Percentiles rank a stretch among this genome's conserved stretches.
These are phyloP conservation scores for Sipha maydis DNA, from an alignment of 2,888 invertebrate species.

Conservation along the genomic window DNA sequence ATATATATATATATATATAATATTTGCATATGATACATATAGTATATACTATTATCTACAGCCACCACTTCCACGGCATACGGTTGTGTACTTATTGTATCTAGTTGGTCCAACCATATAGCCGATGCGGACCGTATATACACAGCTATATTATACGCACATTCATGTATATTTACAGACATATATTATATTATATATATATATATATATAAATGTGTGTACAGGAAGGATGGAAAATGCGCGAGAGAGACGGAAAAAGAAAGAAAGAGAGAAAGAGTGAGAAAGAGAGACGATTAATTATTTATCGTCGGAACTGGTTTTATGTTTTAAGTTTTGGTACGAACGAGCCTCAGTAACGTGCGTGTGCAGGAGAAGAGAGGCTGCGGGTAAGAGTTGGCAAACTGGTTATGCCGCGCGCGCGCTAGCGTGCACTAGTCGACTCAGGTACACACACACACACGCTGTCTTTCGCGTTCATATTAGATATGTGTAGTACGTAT, in stretches of 20 bases:
- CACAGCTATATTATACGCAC: background rate
- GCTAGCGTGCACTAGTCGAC: background rate
- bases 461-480: conserved; percentile 39
- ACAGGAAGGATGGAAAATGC: conserved; percentile 28
- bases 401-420: conserved; percentile 57
- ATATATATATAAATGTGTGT: background rate
- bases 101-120: background rate
- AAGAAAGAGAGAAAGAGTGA: conserved; percentile 1
- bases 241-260: conserved; percentile 5
- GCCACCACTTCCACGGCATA: background rate
- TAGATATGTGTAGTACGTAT: background rate
- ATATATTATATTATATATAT: no score
- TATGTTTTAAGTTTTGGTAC: conserved; percentile 55
- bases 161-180: no score
- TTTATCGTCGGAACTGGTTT: conserved; percentile 61
- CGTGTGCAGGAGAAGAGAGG: conserved; percentile 13
- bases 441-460: background rate
- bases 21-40: background rate
- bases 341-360: conserved; percentile 23
- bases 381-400: conserved; percentile 56
- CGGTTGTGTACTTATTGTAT: background rate
- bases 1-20: no score
- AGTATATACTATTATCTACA: background rate
- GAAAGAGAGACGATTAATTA: conserved; percentile 57
- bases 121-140: background rate